phyloP scores from a whole-genome alignment of 2,113 vertebrate genomes.

The Tilapia sparmanii region DNA sequence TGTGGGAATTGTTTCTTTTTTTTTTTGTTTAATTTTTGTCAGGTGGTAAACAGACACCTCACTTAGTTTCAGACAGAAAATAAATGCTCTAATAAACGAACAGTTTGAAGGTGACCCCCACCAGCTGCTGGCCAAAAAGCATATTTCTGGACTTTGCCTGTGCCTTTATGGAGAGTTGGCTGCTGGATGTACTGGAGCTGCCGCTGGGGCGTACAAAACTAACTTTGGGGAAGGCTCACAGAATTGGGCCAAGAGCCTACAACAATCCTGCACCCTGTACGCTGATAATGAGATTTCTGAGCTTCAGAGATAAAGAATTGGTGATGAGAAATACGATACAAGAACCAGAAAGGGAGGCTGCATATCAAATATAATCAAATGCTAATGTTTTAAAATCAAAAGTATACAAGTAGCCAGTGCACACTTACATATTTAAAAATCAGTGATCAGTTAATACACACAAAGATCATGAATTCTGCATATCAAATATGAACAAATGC shows the following conservation, averaged over 20 bases:
- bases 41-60: not conserved
- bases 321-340: too few relatives aligned
- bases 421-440: not conserved
- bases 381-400: not conserved
- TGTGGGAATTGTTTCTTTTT: not conserved
- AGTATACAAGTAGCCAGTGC: not conserved
- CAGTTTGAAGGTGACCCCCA: not conserved
- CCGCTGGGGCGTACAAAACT: too few relatives aligned
- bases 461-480: not conserved
- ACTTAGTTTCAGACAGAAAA: not conserved
- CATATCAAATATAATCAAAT: not conserved
- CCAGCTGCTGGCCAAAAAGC: not conserved
- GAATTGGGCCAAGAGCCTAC: too few relatives aligned
- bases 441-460: not conserved
- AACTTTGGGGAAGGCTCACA: too few relatives aligned
- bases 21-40: not conserved
- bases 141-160: not conserved
- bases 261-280: too few relatives aligned
- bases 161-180: too few relatives aligned
- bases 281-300: too few relatives aligned
- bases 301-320: too few relatives aligned
- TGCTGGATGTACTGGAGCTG: too few relatives aligned
- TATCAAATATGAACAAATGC: not conserved
- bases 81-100: not conserved
- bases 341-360: too few relatives aligned